Conservation (phyloP, 2,113 vertebrate species). For the Crocuta crocuta region DNA sequence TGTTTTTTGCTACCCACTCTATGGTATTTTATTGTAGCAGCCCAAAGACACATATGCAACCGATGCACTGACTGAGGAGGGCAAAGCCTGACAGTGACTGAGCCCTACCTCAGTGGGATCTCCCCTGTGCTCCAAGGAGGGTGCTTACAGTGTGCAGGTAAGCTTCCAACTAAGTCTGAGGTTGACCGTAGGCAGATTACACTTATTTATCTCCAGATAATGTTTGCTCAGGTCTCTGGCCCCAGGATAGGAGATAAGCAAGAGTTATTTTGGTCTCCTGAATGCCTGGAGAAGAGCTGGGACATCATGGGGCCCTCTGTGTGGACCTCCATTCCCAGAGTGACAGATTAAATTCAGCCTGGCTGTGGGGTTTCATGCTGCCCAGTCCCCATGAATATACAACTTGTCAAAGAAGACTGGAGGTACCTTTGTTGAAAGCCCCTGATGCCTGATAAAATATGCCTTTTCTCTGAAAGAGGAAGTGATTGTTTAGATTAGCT, state of each 20-base stretch:
- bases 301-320: not conserved
- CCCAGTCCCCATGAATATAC: not conserved
- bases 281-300: slow-evolving; percentile 24
- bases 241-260: slow-evolving; percentile 32
- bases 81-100: not conserved
- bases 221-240: slow-evolving; percentile 14
- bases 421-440: not conserved
- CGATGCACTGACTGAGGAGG: not conserved
- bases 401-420: not conserved
- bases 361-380: not conserved
- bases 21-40: not conserved
- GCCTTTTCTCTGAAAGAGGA: slow-evolving; percentile 1
- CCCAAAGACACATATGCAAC: not conserved
- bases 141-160: not conserved
- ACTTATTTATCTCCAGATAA: slow-evolving; percentile 27
- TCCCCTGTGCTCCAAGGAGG: too few species aligned
- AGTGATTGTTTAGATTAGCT: not conserved
- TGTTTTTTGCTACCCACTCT: not conserved
- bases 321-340: not conserved
- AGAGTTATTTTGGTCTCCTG: slow-evolving; percentile 55
- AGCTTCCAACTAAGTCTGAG: not conserved
- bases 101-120: not conserved
- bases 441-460: not conserved
- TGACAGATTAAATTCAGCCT: slow-evolving; percentile 10
- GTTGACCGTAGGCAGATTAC: slow-evolving; percentile 37